Base-by-base conservation (phyloP, 2,113 vertebrate species). In the Hemiscyllium ocellatum region DNA sequence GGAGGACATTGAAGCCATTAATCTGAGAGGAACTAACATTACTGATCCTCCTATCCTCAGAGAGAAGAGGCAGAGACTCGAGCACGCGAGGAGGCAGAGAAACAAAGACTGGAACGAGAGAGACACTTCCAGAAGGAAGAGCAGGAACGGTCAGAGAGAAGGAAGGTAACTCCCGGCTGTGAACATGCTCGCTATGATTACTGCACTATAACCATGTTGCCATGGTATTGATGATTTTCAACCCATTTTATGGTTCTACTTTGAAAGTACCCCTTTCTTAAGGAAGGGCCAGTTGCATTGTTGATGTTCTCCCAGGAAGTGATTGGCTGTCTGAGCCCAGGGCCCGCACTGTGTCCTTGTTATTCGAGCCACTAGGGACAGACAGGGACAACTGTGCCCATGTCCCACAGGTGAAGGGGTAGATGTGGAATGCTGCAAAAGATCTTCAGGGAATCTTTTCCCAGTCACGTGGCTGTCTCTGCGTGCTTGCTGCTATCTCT, bases 121-220 rank as follows among this genome's bases (percentile, higher is more conserved):
- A 99, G 98, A 96, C 99, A 99, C 97, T 99, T 99, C 98, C 99
- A 98, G 98, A 98, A 98, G 69, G 99, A 99, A 97, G 99, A 99
- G 97, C 98, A 98, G 97, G 99, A 99, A 96, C 98, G 99, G 87
- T 98, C 98, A 96, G 99, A 99, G 97, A 98, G 99, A 96, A 99
- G 98, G 97, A 99, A 98, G 98, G 99, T 99, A 0, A 37, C 3
- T 0, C n/a, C 2, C 52, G 17, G 76, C 29, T 42, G 10, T 50
- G 42, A 72, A 19, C 52, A 3, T 76, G 6, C 19, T 24, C 29
- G 12, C 70, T 15, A 22, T 76, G 56, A 33, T 17, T 61, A 42
- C 70, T 37, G 56, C 6, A 29, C 42, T 70, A 80, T 56, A 8
- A 19, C 10, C 26, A n/a, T n/a, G 29, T 65, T 90, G 26, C 56